Evolutionary conservation across 2,113 vertebrate species (phyloP), one percentile per base, ranked within the genome.

Genomic region (Pelvicachromis taeniatus): DNA sequence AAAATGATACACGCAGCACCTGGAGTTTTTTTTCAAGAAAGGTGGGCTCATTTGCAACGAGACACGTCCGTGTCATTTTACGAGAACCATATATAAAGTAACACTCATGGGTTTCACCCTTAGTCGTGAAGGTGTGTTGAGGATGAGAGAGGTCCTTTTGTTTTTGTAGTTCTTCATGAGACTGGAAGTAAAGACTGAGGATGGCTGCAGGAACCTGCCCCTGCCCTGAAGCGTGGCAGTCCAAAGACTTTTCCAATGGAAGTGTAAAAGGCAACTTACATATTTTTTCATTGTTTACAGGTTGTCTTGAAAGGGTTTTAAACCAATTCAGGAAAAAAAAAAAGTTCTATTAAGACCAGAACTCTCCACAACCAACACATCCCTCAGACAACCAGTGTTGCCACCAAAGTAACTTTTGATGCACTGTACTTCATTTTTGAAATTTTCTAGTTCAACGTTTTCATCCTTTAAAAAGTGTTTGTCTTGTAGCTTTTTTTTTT

Each of bases 361-460:
- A 59, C 73, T 68, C 88, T 80, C 55, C n/a, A 61, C 42, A 58
- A 58, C 40, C 50, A 53, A 40, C 56, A 40, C 6, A 59, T 86
- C 83, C 54, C 29, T 78, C 13, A 21, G 81, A 88, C 77, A 45
- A 78, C 78, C 65, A 61, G 85, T 80, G 77, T 89, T 93, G 45
- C 91, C 86, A 91, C 87, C 92, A 92, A 93, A 92, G 86, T 91
- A 23, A 89, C 93, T 92, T 91, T 92, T 88, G 45, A 96, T 96
- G 95, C 95, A 96, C 95, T 96, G 96, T 95, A 95, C 58, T 95
- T 94, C 83, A 79, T 78, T 84, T 85, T 85, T 75, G 26, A 68
- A 31, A 38, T 82, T 86, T 86, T 85, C 81, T 82, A 73, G 31
- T 83, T 87, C 26, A 86, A 68, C 75, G 86, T 84, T 84, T 89